phyloP scores from a whole-genome alignment of 35 echinoderm and acorn worm genomes.

The Chiridota heheva region DNA sequence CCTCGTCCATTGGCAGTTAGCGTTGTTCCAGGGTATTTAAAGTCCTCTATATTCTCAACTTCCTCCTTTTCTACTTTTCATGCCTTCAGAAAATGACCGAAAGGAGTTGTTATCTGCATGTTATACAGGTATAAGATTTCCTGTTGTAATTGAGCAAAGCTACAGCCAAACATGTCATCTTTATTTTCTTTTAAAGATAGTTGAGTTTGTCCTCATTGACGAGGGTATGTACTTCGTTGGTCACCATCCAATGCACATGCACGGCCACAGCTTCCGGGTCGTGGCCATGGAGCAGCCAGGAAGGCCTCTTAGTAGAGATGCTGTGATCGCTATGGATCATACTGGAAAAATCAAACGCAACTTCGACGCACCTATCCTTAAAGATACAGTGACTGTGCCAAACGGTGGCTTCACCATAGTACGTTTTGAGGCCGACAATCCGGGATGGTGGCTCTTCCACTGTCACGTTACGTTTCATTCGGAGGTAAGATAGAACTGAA shows the following conservation, averaged over 20 bases:
- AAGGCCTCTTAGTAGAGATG: slow-evolving; percentile 17
- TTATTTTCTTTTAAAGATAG: slow-evolving; percentile 15
- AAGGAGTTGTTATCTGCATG: too few relatives aligned
- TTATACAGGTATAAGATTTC: too few relatives aligned
- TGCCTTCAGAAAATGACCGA: too few relatives aligned
- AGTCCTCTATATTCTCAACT: too few relatives aligned
- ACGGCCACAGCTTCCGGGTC: slow-evolving; percentile 57
- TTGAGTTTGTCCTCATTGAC: slow-evolving; percentile 57
- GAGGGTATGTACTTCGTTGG: slow-evolving; percentile 16
- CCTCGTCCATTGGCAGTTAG: too few relatives aligned
- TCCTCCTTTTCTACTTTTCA: too few relatives aligned
- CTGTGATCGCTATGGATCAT: slow-evolving; percentile 44
- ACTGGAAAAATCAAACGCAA: slow-evolving; percentile 42
- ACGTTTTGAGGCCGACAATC: slow-evolving; percentile 83
- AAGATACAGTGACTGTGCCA: slow-evolving; percentile 69
- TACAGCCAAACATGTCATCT: too few relatives aligned
- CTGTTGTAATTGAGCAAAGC: too few relatives aligned
- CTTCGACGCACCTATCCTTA: slow-evolving; percentile 29
- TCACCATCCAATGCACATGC: slow-evolving; percentile 69
- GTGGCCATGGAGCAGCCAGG: slow-evolving; percentile 36
- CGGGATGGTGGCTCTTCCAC: slow-evolving; percentile 95
- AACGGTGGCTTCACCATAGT: slow-evolving; percentile 68
- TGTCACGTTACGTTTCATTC: slow-evolving; percentile 80
- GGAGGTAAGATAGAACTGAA: too few relatives aligned
- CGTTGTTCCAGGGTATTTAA: too few relatives aligned